Evolutionary conservation across 2,888 invertebrate genomes (phyloP).

Genomic region (Aporophyla lueneburgensis): DNA sequence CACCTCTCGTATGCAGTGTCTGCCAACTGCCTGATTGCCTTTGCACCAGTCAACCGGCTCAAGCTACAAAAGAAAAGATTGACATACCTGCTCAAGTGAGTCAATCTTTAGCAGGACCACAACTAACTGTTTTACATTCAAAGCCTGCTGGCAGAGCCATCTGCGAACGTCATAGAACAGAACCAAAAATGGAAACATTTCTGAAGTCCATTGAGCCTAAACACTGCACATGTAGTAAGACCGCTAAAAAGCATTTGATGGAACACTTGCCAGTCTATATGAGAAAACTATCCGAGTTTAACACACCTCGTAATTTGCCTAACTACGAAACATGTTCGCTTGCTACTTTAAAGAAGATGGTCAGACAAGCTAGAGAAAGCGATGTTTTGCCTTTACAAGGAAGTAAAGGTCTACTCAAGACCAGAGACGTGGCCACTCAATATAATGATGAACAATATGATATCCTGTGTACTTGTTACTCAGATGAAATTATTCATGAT

Average conservation of each 20-base stretch:
- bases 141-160: not conserved
- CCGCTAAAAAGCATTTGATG: constrained; percentile 78
- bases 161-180: constrained; percentile 71
- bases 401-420: constrained; percentile 62
- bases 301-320: constrained; percentile 72
- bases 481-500: constrained; percentile 66
- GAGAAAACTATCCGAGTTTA: constrained; percentile 76
- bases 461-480: constrained; percentile 79
- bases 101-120: not conserved
- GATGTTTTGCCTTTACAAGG: constrained; percentile 43
- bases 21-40: constrained; percentile 74
- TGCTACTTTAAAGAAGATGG: constrained; percentile 73
- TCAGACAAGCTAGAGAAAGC: constrained; percentile 73
- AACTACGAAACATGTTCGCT: constrained; percentile 79
- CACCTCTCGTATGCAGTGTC: constrained; percentile 73
- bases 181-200: constrained; percentile 82
- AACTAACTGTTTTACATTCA: not conserved
- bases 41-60: not conserved
- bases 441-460: constrained; percentile 79
- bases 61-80: not conserved
- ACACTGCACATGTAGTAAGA: constrained; percentile 77
- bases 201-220: constrained; percentile 75
- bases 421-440: constrained; percentile 76
- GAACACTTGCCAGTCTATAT: constrained; percentile 84
- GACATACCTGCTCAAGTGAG: not conserved